phyloP scores from a whole-genome alignment of 2,797 vertebrate genomes.

The Trachops cirrhosus region DNA sequence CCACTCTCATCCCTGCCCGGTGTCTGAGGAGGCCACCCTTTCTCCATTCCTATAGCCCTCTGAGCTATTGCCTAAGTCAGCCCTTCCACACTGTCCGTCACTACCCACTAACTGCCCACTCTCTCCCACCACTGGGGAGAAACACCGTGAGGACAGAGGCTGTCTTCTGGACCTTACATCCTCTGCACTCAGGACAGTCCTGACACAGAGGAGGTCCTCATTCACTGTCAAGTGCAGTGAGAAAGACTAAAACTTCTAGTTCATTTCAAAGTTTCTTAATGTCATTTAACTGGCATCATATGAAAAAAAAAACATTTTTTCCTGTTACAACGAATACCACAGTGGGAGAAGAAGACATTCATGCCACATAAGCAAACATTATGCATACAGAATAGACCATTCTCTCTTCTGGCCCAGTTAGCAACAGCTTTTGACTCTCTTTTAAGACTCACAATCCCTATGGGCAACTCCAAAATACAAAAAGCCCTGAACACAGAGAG shows the following conservation, averaged over 20 bases:
- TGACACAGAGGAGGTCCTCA: background rate
- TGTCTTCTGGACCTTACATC: background rate
- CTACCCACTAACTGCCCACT: background rate
- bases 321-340: background rate
- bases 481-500: background rate
- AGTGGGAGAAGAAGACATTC: background rate
- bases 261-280: background rate
- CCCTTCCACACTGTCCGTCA: accelerated
- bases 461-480: background rate
- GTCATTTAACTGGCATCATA: background rate
- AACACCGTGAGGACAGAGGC: background rate
- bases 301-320: background rate
- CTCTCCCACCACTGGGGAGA: background rate
- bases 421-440: background rate
- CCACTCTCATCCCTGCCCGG: background rate
- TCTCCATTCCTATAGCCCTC: background rate
- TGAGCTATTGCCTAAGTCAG: background rate
- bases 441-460: background rate
- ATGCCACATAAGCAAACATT: background rate
- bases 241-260: background rate
- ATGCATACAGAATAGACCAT: background rate
- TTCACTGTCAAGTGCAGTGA: background rate
- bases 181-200: background rate
- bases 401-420: background rate
- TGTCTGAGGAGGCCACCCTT: background rate